These are phyloP conservation scores for Coremacera marginata DNA, from an alignment of 2,888 invertebrate species.

Conservation along the genomic window DNA sequence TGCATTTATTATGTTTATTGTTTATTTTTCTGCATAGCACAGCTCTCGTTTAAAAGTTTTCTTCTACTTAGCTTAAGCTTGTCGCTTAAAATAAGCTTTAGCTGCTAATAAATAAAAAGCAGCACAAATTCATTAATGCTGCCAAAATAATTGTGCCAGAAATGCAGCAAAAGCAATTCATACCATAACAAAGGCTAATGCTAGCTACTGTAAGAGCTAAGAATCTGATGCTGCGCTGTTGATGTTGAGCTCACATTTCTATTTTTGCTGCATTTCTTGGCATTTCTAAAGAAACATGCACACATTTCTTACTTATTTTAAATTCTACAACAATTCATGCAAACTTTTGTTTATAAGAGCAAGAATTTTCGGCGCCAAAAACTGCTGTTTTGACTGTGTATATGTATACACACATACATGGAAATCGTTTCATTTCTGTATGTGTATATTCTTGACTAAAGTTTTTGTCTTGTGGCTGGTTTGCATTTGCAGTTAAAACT, in stretches of 20 bases:
- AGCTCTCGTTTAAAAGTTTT: background rate
- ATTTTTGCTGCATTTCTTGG: background rate
- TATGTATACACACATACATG: no score
- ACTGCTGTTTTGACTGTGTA: background rate
- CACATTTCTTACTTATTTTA: constrained; percentile 3
- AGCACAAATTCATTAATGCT: constrained; percentile 20
- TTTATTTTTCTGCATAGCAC: background rate
- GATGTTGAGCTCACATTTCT: background rate
- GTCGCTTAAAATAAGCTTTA: background rate
- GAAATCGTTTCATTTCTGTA: no score
- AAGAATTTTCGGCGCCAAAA: constrained; percentile 21
- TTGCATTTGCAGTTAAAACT: background rate
- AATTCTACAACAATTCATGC: constrained; percentile 19
- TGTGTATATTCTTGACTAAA: no score
- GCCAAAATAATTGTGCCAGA: constrained; percentile 17
- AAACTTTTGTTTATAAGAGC: constrained; percentile 30
- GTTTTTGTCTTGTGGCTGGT: background rate
- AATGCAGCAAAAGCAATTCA: constrained; percentile 22
- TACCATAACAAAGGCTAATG: constrained; percentile 3
- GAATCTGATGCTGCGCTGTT: background rate
- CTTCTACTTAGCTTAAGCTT: background rate
- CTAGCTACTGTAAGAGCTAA: background rate
- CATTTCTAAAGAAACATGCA: background rate
- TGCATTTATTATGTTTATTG: background rate
- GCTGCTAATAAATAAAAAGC: constrained; percentile 21